Percentiles rank a stretch among this genome's conserved stretches.
These are phyloP conservation scores for Macrotus californicus DNA, from an alignment of 2,113 vertebrate genomes.

Conservation along the genomic window DNA sequence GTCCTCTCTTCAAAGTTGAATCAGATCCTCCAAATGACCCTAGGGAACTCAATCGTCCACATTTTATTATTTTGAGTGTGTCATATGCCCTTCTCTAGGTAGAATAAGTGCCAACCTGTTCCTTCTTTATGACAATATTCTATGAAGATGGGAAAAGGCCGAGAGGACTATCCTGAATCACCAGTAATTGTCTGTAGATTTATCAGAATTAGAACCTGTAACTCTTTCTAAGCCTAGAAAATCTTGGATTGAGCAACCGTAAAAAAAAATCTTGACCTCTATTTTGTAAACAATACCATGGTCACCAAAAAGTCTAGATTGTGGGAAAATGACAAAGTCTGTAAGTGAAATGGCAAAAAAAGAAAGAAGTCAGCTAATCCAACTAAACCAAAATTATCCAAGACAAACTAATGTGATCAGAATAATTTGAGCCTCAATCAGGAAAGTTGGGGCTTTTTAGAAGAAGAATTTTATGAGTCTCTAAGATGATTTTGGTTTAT, in stretches of 20 bases:
- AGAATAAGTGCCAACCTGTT: background rate
- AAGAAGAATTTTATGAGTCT: conserved; percentile 54
- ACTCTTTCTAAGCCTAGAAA: conserved; percentile 18
- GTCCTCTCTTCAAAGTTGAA: background rate
- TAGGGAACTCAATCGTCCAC: background rate
- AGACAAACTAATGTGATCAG: conserved; percentile 36
- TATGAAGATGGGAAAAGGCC: background rate
- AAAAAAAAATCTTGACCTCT: conserved; percentile 17
- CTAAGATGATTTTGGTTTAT: conserved; percentile 58
- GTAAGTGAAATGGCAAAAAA: conserved; percentile 37
- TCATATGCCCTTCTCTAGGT: background rate
- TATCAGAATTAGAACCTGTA: conserved; percentile 4
- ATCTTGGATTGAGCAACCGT: background rate
- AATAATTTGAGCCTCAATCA: conserved; percentile 26
- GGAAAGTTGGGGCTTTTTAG: conserved; percentile 40
- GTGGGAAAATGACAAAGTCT: conserved; percentile 39
- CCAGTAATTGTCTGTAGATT: background rate
- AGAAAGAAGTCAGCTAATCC: conserved; percentile 36
- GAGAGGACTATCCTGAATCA: background rate
- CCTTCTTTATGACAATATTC: conserved; percentile 4
- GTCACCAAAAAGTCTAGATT: conserved; percentile 18
- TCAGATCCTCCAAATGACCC: background rate
- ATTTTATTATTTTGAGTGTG: background rate
- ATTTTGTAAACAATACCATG: conserved; percentile 23
- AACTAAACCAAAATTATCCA: conserved; percentile 48